Evolutionary conservation across 2,888 invertebrate species (phyloP).

Genomic region (Cephalotes varians): DNA sequence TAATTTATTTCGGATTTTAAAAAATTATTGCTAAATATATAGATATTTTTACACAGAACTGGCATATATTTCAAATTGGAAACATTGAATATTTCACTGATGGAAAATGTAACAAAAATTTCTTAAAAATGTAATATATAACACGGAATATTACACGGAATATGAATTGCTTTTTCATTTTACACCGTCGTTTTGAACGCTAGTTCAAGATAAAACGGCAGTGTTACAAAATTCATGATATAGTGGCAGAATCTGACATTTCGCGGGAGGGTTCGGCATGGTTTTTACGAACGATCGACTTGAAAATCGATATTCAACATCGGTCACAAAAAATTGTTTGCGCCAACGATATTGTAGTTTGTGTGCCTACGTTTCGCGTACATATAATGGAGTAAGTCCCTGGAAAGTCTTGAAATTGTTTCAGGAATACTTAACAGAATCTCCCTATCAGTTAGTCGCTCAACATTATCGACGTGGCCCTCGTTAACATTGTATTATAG

Average conservation of each 20-base stretch:
- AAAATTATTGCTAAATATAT: neutral
- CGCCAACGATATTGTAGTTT: neutral
- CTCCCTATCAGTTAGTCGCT: conserved; percentile 59
- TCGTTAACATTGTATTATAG: conserved; percentile 58
- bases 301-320: neutral
- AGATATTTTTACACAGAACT: neutral
- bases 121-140: neutral
- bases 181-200: neutral
- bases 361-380: conserved; percentile 43
- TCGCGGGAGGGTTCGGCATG: neutral
- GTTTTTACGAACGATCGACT: conserved; percentile 18
- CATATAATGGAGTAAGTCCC: conserved; percentile 17
- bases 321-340: conserved; percentile 11
- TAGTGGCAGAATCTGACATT: neutral
- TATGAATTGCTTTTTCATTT: neutral
- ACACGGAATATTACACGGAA: neutral
- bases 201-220: neutral
- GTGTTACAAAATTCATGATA: neutral
- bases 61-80: neutral
- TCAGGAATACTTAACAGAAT: conserved; percentile 58
- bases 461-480: conserved; percentile 58
- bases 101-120: neutral
- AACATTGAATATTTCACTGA: neutral
- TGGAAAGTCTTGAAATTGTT: conserved; percentile 61
- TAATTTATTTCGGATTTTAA: neutral